Base-by-base conservation (phyloP, 23 tunicate species). In the Halocynthia aurantium region DNA sequence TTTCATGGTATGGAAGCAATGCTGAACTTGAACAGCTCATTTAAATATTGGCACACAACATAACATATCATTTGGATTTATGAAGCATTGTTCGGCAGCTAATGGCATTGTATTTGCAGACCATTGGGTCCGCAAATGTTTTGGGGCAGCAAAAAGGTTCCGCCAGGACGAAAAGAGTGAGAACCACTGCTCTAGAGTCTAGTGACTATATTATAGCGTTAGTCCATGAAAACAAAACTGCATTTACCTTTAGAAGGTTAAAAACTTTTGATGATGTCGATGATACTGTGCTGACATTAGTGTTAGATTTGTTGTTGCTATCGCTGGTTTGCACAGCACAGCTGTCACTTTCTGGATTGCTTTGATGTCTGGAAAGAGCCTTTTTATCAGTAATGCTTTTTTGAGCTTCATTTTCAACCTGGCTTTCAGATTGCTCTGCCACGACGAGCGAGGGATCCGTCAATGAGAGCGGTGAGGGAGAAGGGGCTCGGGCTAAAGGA, bases 401-500 rank as follows among this genome's bases (percentile, higher is more conserved):
- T 21, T 52, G 62, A 5, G 62, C 21, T 8, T 53, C 78, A 19
- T 74, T 19, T n/a, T 74, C 78, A 0, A 10, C 19, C 57, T 11
- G 31, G 13, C 64, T 53, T 20, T 51, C 62, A 9, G 70, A 40
- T 65, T 65, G 70, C 18, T 65, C 70, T 10, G 70, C 50, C 9
- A 65, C 70, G 1, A 49, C 70, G 0, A 65, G 18, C 31, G 70
- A 65, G 50, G 70, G 31, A 64, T 84, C 87, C 9, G 71, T 67
- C 22, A 77, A 61, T 7, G 81, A 77, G 15, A 77, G 51, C n/a
- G 90, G 83, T 2, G 90, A 85, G 7, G 88, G 76, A 18, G 82
- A 52, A 7, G 95, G 87, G 53, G 78, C 81, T 7, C 97, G 85
- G 8, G 97, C 97, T 18, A 91, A 87, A 6, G 97, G 97, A 20